These are phyloP conservation scores for Tenthredo notha DNA, from an alignment of 2,888 invertebrate genomes.

Conservation along the genomic window DNA sequence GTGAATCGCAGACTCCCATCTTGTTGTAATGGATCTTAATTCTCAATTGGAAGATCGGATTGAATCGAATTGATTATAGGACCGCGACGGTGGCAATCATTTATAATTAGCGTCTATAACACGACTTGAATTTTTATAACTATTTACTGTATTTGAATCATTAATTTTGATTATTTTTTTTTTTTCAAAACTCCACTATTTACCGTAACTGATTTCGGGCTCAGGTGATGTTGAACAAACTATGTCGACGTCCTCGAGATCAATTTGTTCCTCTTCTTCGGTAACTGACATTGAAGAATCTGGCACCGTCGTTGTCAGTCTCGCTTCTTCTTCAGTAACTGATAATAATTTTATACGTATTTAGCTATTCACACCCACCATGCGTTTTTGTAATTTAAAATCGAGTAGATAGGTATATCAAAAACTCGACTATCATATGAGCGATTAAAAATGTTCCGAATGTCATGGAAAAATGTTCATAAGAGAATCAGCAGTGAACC, in stretches of 20 bases:
- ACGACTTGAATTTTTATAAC: not conserved
- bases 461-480: not conserved
- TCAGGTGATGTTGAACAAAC: slow-evolving; percentile 72
- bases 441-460: not conserved
- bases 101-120: not conserved
- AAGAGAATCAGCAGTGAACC: not conserved
- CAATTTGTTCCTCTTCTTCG: slow-evolving; percentile 67
- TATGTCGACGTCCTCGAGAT: slow-evolving; percentile 68
- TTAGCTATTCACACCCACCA: slow-evolving; percentile 2
- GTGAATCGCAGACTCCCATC: not conserved
- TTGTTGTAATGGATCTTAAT: not conserved
- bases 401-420: not conserved
- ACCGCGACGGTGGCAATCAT: not conserved
- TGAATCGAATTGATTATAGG: not conserved
- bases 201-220: slow-evolving; percentile 72
- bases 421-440: not conserved
- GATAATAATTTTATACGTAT: slow-evolving; percentile 36
- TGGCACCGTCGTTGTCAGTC: slow-evolving; percentile 65
- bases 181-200: slow-evolving; percentile 52
- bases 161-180: not conserved
- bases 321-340: slow-evolving; percentile 67
- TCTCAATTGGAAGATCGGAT: not conserved
- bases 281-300: slow-evolving; percentile 72
- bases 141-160: not conserved
- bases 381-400: not conserved